These are phyloP conservation scores for Nasonia longicornis DNA, from an alignment of 1,140 invertebrate genomes.

Conservation along the genomic window DNA sequence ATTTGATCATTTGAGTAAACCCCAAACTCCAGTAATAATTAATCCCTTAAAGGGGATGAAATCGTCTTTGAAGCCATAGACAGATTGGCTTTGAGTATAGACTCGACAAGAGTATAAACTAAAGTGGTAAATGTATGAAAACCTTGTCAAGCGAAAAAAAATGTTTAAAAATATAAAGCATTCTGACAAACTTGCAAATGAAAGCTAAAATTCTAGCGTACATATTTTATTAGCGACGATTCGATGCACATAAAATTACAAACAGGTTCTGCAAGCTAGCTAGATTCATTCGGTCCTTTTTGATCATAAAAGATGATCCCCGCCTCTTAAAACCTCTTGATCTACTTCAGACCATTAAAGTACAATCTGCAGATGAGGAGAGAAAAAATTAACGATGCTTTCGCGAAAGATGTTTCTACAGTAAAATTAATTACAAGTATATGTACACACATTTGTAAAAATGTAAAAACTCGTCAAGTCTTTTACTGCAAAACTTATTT, in stretches of 20 bases:
- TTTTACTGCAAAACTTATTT: no score
- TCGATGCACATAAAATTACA: conserved; percentile 14
- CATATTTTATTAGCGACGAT: neutral
- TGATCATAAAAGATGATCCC: conserved; percentile 13
- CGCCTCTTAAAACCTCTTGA: neutral
- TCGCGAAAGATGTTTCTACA: neutral
- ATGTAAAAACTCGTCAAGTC: no score
- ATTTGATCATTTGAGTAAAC: no score
- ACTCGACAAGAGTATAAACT: neutral
- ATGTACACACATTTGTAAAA: no score
- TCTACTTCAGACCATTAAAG: neutral
- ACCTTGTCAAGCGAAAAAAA: neutral
- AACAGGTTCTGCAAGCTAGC: neutral
- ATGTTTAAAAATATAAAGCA: neutral
- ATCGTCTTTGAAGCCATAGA: neutral
- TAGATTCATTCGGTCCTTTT: conserved; percentile 3
- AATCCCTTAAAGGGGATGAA: neutral
- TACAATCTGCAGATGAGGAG: neutral
- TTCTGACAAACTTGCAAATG: neutral
- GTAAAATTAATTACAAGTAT: no score
- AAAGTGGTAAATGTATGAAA: neutral
- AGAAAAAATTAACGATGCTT: neutral
- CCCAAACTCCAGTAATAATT: neutral
- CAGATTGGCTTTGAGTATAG: neutral
- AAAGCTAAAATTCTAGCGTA: neutral